These are phyloP conservation scores for Griposia aprilina DNA, from an alignment of 2,888 invertebrate species.

Conservation along the genomic window DNA sequence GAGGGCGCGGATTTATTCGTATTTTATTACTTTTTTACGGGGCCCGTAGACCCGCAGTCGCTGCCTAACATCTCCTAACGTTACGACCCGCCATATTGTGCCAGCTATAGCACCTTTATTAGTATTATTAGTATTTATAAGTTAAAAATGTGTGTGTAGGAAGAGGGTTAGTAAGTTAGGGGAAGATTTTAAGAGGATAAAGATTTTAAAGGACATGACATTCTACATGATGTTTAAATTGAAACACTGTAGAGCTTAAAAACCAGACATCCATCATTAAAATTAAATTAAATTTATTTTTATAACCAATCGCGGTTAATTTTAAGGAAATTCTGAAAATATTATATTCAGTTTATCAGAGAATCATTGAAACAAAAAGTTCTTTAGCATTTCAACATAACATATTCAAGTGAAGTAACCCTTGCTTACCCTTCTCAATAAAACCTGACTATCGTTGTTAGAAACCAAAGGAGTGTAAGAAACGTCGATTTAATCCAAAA, in stretches of 20 bases:
- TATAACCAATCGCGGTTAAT: too few species aligned
- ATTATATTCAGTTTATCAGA: slow-evolving; percentile 2
- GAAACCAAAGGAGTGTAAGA: slow-evolving; percentile 73
- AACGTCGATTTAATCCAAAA: slow-evolving; percentile 77
- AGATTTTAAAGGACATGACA: neutral
- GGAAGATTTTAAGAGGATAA: neutral
- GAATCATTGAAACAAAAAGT: slow-evolving; percentile 22
- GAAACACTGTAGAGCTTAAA: neutral
- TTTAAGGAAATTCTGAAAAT: neutral
- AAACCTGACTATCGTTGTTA: slow-evolving; percentile 67
- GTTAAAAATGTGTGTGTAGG: slow-evolving; percentile 54
- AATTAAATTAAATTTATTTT: neutral
- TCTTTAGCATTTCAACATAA: slow-evolving; percentile 40
- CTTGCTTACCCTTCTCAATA: slow-evolving; percentile 67
- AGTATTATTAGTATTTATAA: slow-evolving; percentile 72
- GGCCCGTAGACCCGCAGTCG: slow-evolving; percentile 77
- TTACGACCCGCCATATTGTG: slow-evolving; percentile 78
- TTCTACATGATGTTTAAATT: neutral
- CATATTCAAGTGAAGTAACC: slow-evolving; percentile 58
- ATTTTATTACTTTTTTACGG: slow-evolving; percentile 90
- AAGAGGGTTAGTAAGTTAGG: slow-evolving; percentile 2
- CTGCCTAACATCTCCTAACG: slow-evolving; percentile 78
- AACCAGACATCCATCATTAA: too few species aligned
- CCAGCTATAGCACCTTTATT: slow-evolving; percentile 73
- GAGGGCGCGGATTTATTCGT: slow-evolving; percentile 86